phyloP scores from a whole-genome alignment of 2,888 invertebrate species.

The Schizotus pectinicornis region DNA sequence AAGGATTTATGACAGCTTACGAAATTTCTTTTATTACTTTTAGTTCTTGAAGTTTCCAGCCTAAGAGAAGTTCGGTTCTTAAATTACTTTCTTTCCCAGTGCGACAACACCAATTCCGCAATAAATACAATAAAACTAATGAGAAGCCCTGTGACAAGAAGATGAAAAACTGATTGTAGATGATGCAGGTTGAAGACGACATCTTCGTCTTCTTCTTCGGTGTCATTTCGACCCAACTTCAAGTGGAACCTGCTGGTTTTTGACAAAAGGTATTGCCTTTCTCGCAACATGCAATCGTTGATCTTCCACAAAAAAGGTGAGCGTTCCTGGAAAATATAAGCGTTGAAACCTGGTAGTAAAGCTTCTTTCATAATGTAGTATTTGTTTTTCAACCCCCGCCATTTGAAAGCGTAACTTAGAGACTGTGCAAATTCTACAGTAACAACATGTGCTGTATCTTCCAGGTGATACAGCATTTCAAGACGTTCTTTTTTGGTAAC shows the following conservation, averaged over 20 bases:
- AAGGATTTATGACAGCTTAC: too few relatives aligned
- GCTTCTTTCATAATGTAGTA: conserved; percentile 24
- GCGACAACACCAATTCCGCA: neutral
- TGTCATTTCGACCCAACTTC: neutral
- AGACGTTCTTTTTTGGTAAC: conserved; percentile 1
- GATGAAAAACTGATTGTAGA: conserved; percentile 1
- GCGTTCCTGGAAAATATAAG: conserved; percentile 22
- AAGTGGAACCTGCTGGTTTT: neutral
- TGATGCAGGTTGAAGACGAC: conserved; percentile 2
- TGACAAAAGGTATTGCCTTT: conserved; percentile 7
- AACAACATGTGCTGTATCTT: neutral
- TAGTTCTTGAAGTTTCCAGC: too few relatives aligned
- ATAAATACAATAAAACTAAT: conserved; percentile 3
- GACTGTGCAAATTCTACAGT: conserved; percentile 20
- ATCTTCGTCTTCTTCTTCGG: neutral
- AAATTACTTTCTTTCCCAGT: neutral
- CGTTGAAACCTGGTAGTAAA: conserved; percentile 16
- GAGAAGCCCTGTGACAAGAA: neutral
- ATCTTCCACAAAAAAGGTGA: conserved; percentile 22
- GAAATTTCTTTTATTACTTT: too few relatives aligned
- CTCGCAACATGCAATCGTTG: conserved; percentile 7
- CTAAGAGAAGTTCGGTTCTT: too few relatives aligned
- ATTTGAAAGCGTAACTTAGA: conserved; percentile 1
- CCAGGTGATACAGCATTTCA: neutral
- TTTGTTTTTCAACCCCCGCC: neutral